Percentiles rank a stretch among this genome's conserved stretches.
These are phyloP conservation scores for Neodiprion virginianus DNA, from an alignment of 1,140 invertebrate species.

Conservation along the genomic window DNA sequence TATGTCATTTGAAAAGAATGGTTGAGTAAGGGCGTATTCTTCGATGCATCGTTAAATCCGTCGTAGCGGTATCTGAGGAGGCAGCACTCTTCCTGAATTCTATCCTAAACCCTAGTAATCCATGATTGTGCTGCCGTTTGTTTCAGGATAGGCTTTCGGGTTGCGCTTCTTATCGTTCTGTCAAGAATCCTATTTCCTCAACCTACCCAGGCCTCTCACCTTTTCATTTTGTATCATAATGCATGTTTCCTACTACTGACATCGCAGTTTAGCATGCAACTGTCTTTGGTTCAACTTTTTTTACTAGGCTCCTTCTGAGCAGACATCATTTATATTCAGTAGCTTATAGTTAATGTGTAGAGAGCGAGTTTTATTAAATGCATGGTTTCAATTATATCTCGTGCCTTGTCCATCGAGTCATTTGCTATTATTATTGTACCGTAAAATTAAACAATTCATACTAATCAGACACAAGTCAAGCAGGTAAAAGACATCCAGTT, in stretches of 20 bases:
- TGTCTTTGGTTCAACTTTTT: background rate
- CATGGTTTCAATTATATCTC: background rate
- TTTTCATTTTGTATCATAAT: conserved; percentile 35
- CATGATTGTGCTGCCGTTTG: conserved; percentile 8
- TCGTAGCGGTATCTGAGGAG: conserved; percentile 13
- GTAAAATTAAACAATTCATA: too few species aligned
- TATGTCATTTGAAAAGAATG: conserved; percentile 2
- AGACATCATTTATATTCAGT: background rate
- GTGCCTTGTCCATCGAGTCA: conserved; percentile 3
- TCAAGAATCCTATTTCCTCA: conserved; percentile 11
- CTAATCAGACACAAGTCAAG: too few species aligned
- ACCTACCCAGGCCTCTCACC: conserved; percentile 34
- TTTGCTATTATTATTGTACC: background rate
- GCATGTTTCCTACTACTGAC: conserved; percentile 7
- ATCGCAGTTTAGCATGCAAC: conserved; percentile 4
- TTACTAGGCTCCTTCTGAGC: conserved; percentile 7
- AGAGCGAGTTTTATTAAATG: background rate
- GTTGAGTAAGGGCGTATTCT: conserved; percentile 7
- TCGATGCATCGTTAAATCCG: conserved; percentile 11
- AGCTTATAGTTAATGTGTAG: conserved; percentile 1
- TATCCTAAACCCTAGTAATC: background rate
- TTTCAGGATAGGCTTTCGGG: conserved; percentile 17
- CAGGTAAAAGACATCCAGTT: too few species aligned
- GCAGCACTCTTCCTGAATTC: conserved; percentile 12
- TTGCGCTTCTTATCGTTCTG: conserved; percentile 12